Percentiles rank a stretch among this genome's conserved stretches.
These are phyloP conservation scores for Pyralis farinalis DNA, from an alignment of 2,888 invertebrate genomes.

Conservation along the genomic window DNA sequence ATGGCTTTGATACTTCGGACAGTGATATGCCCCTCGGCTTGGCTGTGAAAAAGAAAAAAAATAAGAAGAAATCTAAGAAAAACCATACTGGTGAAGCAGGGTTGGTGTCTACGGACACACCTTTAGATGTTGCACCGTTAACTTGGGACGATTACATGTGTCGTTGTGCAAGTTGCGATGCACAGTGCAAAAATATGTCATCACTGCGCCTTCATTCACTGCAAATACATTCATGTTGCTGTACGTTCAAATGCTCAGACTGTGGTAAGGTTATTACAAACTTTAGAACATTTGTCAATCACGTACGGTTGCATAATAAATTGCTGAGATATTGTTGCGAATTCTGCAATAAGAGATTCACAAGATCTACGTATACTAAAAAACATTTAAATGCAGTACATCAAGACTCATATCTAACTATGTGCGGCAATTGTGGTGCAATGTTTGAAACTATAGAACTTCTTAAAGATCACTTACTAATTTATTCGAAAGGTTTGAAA, in stretches of 20 bases:
- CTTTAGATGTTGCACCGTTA: conserved; percentile 18
- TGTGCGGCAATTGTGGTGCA: conserved; percentile 56
- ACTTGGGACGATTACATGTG: conserved; percentile 66
- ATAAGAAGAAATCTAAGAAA: conserved; percentile 29
- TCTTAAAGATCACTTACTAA: conserved; percentile 52
- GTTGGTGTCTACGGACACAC: conserved; percentile 1
- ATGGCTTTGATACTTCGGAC: conserved; percentile 43
- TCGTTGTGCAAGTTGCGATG: conserved; percentile 62
- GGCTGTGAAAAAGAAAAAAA: conserved; percentile 40
- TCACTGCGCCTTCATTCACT: conserved; percentile 58
- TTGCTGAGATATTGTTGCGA: conserved; percentile 59
- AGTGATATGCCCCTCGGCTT: conserved; percentile 52
- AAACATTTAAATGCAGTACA: conserved; percentile 46
- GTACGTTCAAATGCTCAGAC: conserved; percentile 60
- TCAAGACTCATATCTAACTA: conserved; percentile 27
- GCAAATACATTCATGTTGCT: conserved; percentile 61
- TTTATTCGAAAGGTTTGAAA: conserved; percentile 42
- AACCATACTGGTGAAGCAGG: conserved; percentile 10
- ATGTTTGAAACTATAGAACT: conserved; percentile 48
- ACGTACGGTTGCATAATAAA: conserved; percentile 56
- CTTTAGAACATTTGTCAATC: conserved; percentile 53
- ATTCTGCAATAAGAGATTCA: conserved; percentile 53
- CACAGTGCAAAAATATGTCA: conserved; percentile 57
- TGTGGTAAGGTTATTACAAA: conserved; percentile 52
- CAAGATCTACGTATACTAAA: conserved; percentile 39